Base-by-base conservation (phyloP, 2,888 invertebrate genomes). In the Scaptomyza caliginosa region DNA sequence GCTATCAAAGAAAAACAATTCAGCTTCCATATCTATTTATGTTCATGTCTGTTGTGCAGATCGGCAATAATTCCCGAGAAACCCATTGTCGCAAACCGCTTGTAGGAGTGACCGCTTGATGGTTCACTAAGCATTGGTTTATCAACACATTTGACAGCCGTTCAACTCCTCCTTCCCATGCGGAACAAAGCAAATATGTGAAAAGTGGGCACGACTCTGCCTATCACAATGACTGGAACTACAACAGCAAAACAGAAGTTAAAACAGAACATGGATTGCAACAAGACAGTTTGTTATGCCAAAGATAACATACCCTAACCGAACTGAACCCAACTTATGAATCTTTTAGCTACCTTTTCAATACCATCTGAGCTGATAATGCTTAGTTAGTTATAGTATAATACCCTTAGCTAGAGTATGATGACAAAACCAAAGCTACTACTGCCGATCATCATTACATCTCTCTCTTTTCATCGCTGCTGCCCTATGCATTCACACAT, bases 121-220 rank as follows among this genome's bases (percentile, higher is more conserved):
- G 50, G 32, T 19, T 45, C 28, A 45, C 17, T 30, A 45, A 32
- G 23, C 50, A 17, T 13, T 34, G 19, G 39, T 23, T 23, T 57
- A 56, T 50, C 46, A 55, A 46, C 50, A 45, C 38, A 69, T 58
- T 74, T 74, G 79, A 79, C 83, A 76, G 78, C 46, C 19, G 16
- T 36, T 56, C 67, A 63, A 62, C 83, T 66, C 48, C 63, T 66
- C 26, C 26, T 6, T 7, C n/a, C 6, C 34, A 26, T 21, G 17
- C 30, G 39, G 21, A 52, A 76, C 73, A 71, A 68, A 48, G 46
- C 48, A 40, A 32, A 69, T 74, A 73, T 67, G 73, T 71, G n/a
- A 82, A 82, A 79, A 76, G 79, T 79, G 57, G 66, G 74, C 68
- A 55, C 10, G 34, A 34, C 43, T 38, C 32, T 19, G 36, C 24